A percentile compares a stretch with the other conserved stretches of the same genome.
phyloP scores from a whole-genome alignment of 2,113 vertebrate species.

The Tupaia tana region DNA sequence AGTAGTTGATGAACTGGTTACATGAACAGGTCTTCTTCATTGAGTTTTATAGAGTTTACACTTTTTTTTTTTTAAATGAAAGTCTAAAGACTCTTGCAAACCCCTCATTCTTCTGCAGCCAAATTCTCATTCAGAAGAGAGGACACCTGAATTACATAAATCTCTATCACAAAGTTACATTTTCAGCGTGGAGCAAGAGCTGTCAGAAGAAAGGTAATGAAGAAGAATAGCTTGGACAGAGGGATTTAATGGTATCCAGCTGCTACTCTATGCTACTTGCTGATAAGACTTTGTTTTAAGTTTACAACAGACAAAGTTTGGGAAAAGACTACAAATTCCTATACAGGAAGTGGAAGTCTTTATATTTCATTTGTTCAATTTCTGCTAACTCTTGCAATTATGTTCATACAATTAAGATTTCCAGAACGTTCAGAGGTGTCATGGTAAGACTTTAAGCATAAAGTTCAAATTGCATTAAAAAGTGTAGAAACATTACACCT shows the following conservation, averaged over 20 bases:
- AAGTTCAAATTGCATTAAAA: constrained; percentile 61
- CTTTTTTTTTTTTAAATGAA: constrained; percentile 55
- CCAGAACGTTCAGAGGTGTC: constrained; percentile 64
- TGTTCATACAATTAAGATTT: constrained; percentile 83
- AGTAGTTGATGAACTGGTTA: constrained; percentile 37
- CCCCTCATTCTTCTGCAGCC: constrained; percentile 55
- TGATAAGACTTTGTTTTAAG: constrained; percentile 90
- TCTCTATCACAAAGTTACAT: constrained; percentile 94
- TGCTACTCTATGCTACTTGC: constrained; percentile 89
- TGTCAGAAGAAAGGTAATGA: constrained; percentile 93
- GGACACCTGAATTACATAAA: constrained; percentile 94
- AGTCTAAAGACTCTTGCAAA: constrained; percentile 72
- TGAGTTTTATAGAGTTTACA: constrained; percentile 47
- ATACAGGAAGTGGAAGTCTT: constrained; percentile 87
- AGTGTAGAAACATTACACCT: constrained; percentile 42
- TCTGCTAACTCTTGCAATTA: constrained; percentile 83
- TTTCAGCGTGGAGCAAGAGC: constrained; percentile 91
- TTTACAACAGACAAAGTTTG: constrained; percentile 88
- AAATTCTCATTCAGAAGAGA: constrained; percentile 86
- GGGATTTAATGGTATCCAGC: constrained; percentile 95
- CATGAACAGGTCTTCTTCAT: constrained; percentile 60
- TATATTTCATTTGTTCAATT: constrained; percentile 87
- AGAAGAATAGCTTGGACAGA: constrained; percentile 95
- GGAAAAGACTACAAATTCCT: constrained; percentile 87
- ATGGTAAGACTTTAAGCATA: constrained; percentile 65